A percentile compares a stretch with the other conserved stretches of the same genome.
Conservation (phyloP, 2,888 invertebrate species). For the Chloroclysta siterata region DNA sequence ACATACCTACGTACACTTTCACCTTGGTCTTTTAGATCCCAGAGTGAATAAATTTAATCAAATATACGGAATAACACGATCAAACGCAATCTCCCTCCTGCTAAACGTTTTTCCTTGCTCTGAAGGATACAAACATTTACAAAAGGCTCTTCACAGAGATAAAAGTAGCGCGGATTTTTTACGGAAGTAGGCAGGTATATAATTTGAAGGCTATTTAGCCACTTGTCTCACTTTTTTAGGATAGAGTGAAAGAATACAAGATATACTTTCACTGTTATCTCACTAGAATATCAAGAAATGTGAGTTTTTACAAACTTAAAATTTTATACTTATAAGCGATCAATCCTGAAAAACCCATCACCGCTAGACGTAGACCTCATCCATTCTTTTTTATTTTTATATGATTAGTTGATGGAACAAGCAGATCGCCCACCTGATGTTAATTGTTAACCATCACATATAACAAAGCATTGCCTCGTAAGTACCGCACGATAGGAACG, state of each 20-base stretch:
- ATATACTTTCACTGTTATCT: too few relatives aligned
- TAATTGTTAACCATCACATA: too few relatives aligned
- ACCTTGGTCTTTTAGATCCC: conserved; percentile 3
- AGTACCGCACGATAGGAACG: too few relatives aligned
- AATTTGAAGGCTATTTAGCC: conserved; percentile 16
- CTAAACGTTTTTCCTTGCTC: conserved; percentile 15
- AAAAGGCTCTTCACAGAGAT: conserved; percentile 14
- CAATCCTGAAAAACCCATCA: too few relatives aligned
- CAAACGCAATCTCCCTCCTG: conserved; percentile 4
- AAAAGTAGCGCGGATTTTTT: conserved; percentile 17
- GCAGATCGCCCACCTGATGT: too few relatives aligned
- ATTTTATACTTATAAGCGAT: too few relatives aligned
- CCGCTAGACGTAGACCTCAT: too few relatives aligned
- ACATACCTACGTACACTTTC: not conserved
- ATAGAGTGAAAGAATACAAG: not conserved
- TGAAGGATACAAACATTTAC: conserved; percentile 18
- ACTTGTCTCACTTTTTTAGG: not conserved
- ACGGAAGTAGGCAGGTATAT: conserved; percentile 17
- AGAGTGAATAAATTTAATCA: conserved; percentile 14
- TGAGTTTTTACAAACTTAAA: too few relatives aligned
- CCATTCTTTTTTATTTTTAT: too few relatives aligned
- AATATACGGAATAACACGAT: conserved; percentile 14
- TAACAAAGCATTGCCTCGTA: too few relatives aligned
- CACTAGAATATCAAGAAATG: too few relatives aligned
- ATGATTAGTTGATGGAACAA: too few relatives aligned